phyloP scores from a whole-genome alignment of 2,113 vertebrate genomes.

The Sisor rabdophorus region DNA sequence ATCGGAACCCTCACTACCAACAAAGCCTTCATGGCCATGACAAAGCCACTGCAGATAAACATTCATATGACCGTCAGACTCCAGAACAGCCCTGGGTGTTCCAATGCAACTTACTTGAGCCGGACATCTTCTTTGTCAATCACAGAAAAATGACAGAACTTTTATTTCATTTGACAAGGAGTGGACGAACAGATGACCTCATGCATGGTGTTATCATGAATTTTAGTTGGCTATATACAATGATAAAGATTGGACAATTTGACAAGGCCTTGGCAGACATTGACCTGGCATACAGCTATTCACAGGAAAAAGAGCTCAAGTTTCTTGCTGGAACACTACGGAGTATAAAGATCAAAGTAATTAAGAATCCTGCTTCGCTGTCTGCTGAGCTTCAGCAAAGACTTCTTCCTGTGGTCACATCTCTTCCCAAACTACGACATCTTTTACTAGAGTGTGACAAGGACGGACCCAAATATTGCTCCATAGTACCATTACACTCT shows the following conservation, averaged over 20 bases:
- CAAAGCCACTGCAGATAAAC: constrained; percentile 81
- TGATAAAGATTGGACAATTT: constrained; percentile 97
- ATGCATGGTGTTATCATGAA: constrained; percentile 97
- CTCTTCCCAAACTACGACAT: constrained; percentile 92
- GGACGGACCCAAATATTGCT: constrained; percentile 97
- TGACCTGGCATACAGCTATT: constrained; percentile 87
- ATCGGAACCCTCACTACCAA: constrained; percentile 77
- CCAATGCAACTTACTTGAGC: constrained; percentile 93
- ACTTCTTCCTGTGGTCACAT: constrained; percentile 91
- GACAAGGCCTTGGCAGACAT: constrained; percentile 91
- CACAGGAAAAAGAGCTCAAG: constrained; percentile 94
- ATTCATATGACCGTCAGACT: constrained; percentile 89
- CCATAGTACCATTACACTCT: constrained; percentile 94
- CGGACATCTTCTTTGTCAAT: constrained; percentile 97
- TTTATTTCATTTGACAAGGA: constrained; percentile 86
- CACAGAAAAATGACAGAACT: constrained; percentile 98
- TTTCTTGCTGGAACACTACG: constrained; percentile 90
- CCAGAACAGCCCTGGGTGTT: constrained; percentile 98
- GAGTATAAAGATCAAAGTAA: constrained; percentile 85
- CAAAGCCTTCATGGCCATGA: constrained; percentile 75
- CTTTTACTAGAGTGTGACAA: constrained; percentile 96
- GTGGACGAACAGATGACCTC: constrained; percentile 89
- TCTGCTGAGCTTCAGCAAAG: constrained; percentile 95
- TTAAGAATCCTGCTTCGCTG: constrained; percentile 86
- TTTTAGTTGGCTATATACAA: constrained; percentile 98